These are phyloP conservation scores for Pteropus alecto DNA, from an alignment of 2,113 vertebrate genomes.

Conservation along the genomic window DNA sequence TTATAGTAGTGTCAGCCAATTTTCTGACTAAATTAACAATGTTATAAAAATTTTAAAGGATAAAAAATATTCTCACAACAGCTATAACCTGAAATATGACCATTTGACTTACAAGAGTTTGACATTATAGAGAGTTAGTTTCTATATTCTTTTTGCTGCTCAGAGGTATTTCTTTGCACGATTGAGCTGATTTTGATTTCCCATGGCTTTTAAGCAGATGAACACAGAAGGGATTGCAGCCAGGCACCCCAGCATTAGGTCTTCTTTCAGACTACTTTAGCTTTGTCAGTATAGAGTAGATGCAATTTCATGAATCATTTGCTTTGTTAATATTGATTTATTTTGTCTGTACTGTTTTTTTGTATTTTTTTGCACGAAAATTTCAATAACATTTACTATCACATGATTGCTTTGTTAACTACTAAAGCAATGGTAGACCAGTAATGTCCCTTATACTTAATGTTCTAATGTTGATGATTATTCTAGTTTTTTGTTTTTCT, in stretches of 20 bases:
- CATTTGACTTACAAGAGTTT: background rate
- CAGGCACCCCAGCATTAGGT: background rate
- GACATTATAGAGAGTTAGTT: background rate
- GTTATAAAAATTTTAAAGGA: background rate
- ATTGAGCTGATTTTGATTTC: background rate
- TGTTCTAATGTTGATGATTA: background rate
- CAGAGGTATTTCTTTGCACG: background rate
- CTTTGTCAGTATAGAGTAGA: background rate
- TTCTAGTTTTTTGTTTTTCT: background rate
- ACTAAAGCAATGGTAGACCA: background rate
- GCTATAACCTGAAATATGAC: background rate
- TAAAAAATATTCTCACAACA: background rate
- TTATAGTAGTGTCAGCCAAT: background rate
- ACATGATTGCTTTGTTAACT: background rate
- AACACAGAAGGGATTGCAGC: background rate
- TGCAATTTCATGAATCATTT: conserved; percentile 6
- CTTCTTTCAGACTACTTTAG: background rate
- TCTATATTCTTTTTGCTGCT: background rate
- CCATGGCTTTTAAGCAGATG: background rate
- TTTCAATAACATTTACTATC: conserved; percentile 4
- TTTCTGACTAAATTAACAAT: background rate
- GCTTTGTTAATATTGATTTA: conserved; percentile 28
- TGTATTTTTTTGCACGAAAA: background rate
- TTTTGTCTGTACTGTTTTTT: background rate
- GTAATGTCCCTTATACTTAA: background rate